phyloP scores from a whole-genome alignment of 2,797 vertebrate genomes.

The Clamator glandarius region DNA sequence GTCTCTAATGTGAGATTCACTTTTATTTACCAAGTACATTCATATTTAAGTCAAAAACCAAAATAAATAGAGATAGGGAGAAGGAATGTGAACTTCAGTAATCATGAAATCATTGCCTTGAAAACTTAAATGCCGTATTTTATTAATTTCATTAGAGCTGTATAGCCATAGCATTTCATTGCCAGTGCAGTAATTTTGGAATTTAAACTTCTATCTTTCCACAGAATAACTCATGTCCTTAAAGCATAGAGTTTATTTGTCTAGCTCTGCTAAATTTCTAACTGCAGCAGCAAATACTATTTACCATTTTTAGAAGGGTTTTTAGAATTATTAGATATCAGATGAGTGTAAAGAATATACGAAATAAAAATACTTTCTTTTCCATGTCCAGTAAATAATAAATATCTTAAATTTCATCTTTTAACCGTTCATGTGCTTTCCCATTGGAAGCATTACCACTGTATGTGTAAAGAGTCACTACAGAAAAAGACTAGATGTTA shows the following conservation, averaged over 20 bases:
- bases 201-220: constrained; percentile 16
- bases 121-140: constrained; percentile 16
- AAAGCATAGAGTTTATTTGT: not conserved
- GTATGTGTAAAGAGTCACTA: constrained; percentile 49
- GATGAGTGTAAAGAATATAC: not conserved
- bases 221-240: constrained; percentile 11
- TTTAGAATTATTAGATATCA: not conserved
- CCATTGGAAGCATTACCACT: constrained; percentile 24
- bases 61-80: constrained; percentile 48
- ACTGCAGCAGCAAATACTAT: not conserved
- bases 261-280: not conserved
- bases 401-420: constrained; percentile 51
- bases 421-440: constrained; percentile 63
- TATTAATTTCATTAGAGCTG: constrained; percentile 2
- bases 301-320: not conserved
- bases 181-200: not conserved
- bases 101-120: not conserved
- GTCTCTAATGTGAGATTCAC: constrained; percentile 47
- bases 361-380: constrained; percentile 55
- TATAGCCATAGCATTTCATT: not conserved
- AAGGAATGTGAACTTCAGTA: not conserved
- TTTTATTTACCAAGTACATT: constrained; percentile 47
- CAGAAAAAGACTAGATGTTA: constrained; percentile 71
- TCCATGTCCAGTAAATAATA: constrained; percentile 29
- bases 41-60: constrained; percentile 15